phyloP scores from a whole-genome alignment of 2,888 invertebrate species.

The Artemia sinica region DNA sequence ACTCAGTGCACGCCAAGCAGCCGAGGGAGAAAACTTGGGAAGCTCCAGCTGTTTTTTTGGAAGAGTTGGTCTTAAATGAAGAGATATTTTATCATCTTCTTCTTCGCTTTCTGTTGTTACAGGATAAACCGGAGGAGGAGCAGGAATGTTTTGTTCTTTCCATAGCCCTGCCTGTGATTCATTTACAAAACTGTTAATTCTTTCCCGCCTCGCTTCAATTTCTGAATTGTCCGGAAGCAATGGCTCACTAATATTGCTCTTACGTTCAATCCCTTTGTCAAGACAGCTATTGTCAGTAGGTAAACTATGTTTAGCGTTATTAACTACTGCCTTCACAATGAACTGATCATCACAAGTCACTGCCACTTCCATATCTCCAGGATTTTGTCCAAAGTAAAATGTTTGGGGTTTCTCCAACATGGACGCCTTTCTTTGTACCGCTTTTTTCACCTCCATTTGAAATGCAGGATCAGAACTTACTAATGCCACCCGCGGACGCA shows the following conservation, averaged over 20 bases:
- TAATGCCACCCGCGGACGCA: conserved; percentile 1
- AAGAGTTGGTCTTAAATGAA: conserved; percentile 55
- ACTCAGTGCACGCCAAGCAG: conserved; percentile 53
- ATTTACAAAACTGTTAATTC: conserved; percentile 34
- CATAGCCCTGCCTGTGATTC: not conserved
- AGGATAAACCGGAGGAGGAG: conserved; percentile 26
- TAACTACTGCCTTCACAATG: not conserved
- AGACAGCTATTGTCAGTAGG: not conserved
- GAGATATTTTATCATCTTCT: conserved; percentile 41
- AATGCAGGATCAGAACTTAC: conserved; percentile 28
- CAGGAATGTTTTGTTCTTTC: conserved; percentile 13
- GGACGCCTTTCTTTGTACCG: conserved; percentile 2
- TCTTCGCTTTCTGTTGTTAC: conserved; percentile 24
- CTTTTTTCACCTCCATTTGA: conserved; percentile 36
- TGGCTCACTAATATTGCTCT: not conserved
- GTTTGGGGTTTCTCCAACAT: conserved; percentile 14
- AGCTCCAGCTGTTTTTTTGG: conserved; percentile 59
- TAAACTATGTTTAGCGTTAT: not conserved
- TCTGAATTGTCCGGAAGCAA: conserved; percentile 29
- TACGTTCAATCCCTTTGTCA: not conserved
- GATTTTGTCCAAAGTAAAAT: conserved; percentile 21
- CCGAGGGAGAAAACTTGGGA: conserved; percentile 61
- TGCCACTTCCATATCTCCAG: conserved; percentile 13
- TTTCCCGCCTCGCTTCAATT: conserved; percentile 31
- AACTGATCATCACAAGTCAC: not conserved